A percentile compares a stretch with the other conserved stretches of the same genome.
Evolutionary conservation across 2,113 vertebrate species (phyloP).

Genomic region (Lichenostomus cassidix): DNA sequence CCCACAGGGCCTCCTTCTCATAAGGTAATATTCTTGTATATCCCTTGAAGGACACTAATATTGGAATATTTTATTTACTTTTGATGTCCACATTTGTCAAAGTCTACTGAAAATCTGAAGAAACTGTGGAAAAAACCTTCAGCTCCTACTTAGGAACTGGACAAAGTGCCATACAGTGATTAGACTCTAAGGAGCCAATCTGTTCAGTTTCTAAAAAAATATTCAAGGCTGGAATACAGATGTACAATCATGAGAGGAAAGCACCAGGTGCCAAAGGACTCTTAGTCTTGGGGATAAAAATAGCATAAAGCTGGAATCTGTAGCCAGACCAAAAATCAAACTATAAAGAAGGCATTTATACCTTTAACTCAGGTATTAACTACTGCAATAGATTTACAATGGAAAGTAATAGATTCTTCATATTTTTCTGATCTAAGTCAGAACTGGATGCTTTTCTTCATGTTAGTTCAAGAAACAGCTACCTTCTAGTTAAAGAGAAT

Average conservation of each 20-base stretch:
- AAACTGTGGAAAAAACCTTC: not conserved
- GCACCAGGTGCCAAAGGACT: not conserved
- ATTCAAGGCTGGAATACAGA: not conserved
- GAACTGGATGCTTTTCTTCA: not conserved
- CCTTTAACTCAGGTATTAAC: not conserved
- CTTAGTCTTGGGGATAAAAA: not conserved
- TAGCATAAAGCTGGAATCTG: not conserved
- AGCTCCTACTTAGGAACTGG: not conserved
- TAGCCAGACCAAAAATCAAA: not conserved
- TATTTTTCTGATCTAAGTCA: not conserved
- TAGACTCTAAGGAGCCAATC: not conserved
- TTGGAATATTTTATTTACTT: not conserved
- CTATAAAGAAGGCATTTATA: not conserved
- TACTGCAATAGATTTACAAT: not conserved
- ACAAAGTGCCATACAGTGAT: not conserved
- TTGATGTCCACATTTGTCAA: not conserved
- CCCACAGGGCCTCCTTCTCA: not conserved
- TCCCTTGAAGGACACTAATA: not conserved
- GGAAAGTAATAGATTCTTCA: not conserved
- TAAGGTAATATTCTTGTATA: not conserved
- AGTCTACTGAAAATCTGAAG: not conserved
- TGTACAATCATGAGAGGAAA: not conserved
- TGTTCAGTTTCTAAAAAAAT: not conserved
- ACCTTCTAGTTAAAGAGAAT: not conserved
- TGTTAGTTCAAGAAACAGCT: not conserved